Evolutionary conservation across 2,888 invertebrate species (phyloP), one percentile per base, ranked within the genome.

Genomic region (Agrotis puta): DNA sequence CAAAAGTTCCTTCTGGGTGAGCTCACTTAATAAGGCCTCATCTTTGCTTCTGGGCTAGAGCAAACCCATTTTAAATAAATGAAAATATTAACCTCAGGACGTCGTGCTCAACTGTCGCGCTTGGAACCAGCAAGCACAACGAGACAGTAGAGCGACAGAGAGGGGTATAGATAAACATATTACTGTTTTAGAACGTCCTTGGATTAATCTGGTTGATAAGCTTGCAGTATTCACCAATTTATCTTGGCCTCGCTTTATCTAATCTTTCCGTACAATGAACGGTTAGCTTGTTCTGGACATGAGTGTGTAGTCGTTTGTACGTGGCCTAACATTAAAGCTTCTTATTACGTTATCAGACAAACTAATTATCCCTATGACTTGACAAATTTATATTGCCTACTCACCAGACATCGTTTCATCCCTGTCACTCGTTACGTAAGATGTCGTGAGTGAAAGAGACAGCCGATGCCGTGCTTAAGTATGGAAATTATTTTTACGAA

Each of bases 351-450:
- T 66, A 81, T 85, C 66, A 70, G 70, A 74, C 78, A 65, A 76
- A 76, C 70, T 85, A 85, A 85, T 84, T 84, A 83, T 78, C 62
- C 59, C 45, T 66, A 69, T 84, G 84, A 84, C 78, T 83, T 68
- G 67, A 78, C 85, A 76, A 76, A 58, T 74, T 64, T 56, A 61
- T 45, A 73, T 54, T 53, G 63, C 66, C 45, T n/a, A 48, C 70
- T 75, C 74, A 67, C 27, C 54, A 63, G 53, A 74, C 7, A 64
- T 74, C 65, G 43, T 51, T 71, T 56, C 24, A 50, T 83, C 83
- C 64, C 67, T 61, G 33, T 78, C 74, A 61, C 64, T 68, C 71
- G 58, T 56, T 45, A 1, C 3, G 18, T 48, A n/a, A 20, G 14
- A 24, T 43, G 9, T 22, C 33, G 16, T 20, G 74, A 50, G 51